Base-by-base conservation (phyloP, 2,113 vertebrate genomes). In the Chroicocephalus ridibundus region DNA sequence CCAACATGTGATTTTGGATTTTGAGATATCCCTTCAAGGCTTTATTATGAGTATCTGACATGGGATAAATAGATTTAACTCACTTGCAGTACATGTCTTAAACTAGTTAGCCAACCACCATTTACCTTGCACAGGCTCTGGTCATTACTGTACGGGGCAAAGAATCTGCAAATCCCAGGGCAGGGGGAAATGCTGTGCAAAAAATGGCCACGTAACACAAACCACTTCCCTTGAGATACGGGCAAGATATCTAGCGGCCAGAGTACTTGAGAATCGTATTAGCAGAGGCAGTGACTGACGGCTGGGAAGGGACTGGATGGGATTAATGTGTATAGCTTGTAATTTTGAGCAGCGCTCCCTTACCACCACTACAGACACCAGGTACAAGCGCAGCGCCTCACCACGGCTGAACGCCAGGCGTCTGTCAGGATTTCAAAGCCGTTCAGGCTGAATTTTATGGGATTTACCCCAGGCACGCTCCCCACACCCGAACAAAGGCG, bases 391-490 rank as follows among this genome's bases (percentile, higher is more conserved):
- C 52, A 31, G 38, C 46, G 25, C 13, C 46, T 54, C 75, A 10
- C 12, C 1, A 0, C 0, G 0, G 26, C 47, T 15, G 11, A 54
- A 47, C 0, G 1, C 11, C 42, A 14, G n/a, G 19, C 0, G 0
- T 9, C 15, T 29, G 9, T 10, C 15, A 15, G 31, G 21, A 27
- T 21, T 52, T 38, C 66, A n/a, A 0, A 1, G 51, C 36, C 12
- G 12, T 14, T 64, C 32, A 24, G 42, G 38, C 10, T 60, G 8
- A 69, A 70, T 64, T 16, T 61, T 26, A 64, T 32, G 42, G n/a
- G 29, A 21, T 57, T 52, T n/a, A 34, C 17, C 15, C 3, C 42
- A 25, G 24, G 32, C 6, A 4, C 17, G 1, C n/a, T 49, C 34
- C 18, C 21, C 47, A 34, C 9, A 14, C 31, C 47, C 4, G 13